Percentiles rank a stretch among this genome's conserved stretches.
Conservation (phyloP, 2,888 invertebrate genomes). For the Heliconius erato region DNA sequence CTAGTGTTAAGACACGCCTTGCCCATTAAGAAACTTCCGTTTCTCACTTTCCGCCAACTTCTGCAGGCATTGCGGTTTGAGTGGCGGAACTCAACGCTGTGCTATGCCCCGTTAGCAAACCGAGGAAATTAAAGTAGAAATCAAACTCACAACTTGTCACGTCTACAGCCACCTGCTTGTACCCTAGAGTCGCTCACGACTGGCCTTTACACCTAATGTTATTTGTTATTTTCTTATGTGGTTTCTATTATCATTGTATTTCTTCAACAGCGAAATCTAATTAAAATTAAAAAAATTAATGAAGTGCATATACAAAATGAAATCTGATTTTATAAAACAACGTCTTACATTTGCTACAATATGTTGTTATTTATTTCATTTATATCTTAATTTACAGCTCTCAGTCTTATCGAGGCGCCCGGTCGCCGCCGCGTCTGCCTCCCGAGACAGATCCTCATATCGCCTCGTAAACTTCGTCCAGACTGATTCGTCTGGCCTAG, state of each 20-base stretch:
- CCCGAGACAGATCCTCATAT: constrained; percentile 70
- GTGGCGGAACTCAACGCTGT: background rate
- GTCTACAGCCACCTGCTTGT: too few species aligned
- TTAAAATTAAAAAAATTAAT: background rate
- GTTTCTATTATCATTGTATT: background rate
- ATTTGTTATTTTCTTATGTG: background rate
- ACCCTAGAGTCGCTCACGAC: too few species aligned
- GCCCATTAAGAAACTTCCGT: too few species aligned
- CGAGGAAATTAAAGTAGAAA: too few species aligned
- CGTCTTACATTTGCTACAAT: constrained; percentile 16
- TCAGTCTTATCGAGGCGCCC: constrained; percentile 61
- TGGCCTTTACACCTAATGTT: background rate
- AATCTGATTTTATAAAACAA: background rate
- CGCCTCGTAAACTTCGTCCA: constrained; percentile 69
- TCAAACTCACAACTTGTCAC: too few species aligned
- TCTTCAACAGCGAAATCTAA: background rate
- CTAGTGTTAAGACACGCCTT: too few species aligned
- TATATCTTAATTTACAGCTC: constrained; percentile 51
- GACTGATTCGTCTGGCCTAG: constrained; percentile 42
- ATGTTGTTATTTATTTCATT: constrained; percentile 40
- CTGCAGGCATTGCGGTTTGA: background rate
- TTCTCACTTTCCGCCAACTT: too few species aligned
- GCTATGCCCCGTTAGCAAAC: background rate
- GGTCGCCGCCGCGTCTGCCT: constrained; percentile 75
- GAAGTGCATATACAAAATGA: background rate